Evolutionary conservation across 2,888 invertebrate genomes (phyloP).

Genomic region (Lasiommata megera): DNA sequence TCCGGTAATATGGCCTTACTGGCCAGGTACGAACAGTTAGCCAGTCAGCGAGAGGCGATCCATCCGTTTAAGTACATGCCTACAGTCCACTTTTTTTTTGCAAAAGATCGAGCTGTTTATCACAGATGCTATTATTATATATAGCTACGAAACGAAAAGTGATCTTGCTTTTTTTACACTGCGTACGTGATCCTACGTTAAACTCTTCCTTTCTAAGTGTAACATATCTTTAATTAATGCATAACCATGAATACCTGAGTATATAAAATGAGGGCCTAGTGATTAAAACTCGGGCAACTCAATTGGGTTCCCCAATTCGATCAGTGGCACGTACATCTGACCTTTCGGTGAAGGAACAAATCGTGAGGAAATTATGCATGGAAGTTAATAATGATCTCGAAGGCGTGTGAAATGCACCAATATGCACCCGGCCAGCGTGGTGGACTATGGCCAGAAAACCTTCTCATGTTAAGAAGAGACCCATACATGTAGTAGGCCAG

Average conservation of each 20-base stretch:
- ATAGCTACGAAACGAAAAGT: conserved; percentile 55
- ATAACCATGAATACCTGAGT: background rate
- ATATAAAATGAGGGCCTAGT: no score
- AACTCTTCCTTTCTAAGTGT: conserved; percentile 57
- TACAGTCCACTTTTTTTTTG: conserved; percentile 52
- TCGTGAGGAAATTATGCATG: no score
- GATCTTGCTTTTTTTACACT: conserved; percentile 44
- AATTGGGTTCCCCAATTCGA: no score
- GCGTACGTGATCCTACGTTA: conserved; percentile 46
- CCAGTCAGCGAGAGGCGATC: conserved; percentile 48
- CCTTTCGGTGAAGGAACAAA: no score
- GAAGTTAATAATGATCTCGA: no score
- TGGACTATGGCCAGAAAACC: no score
- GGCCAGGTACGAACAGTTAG: conserved; percentile 44
- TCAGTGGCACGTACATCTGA: no score
- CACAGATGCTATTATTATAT: conserved; percentile 53
- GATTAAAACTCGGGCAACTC: no score
- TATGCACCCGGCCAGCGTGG: no score
- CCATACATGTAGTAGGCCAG: no score
- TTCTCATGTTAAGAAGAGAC: no score
- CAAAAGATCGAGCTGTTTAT: conserved; percentile 48
- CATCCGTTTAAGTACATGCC: conserved; percentile 53
- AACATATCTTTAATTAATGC: background rate
- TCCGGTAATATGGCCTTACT: conserved; percentile 37
- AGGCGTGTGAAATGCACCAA: no score